Evolutionary conservation across 2,797 vertebrate genomes (phyloP), one percentile per base, ranked within the genome.

Genomic region (Arctocebus calabarensis): DNA sequence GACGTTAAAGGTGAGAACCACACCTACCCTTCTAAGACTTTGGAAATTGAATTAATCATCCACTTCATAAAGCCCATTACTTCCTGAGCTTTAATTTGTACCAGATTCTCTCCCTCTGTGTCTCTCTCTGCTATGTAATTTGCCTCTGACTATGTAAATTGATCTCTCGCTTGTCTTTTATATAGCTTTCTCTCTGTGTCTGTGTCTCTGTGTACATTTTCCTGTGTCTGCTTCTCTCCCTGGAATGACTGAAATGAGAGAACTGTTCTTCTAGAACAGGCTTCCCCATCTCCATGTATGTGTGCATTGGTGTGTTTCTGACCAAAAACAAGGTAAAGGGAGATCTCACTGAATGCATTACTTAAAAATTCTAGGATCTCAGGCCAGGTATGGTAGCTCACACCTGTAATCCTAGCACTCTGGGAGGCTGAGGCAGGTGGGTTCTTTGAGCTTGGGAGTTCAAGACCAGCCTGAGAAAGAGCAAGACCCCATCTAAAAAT

Each of bases 71-170:
- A 96, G 73, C 64, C 68, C 45, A 48, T 92, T 95, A 75, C 88
- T 95, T 95, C 82, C 66, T 95, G 91, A 94, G 71, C 20, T 84
- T 83, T 92, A 27, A 64, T 64, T 77, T 87, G 37, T 90, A 64
- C 66, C 95, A 91, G 64, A 94, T 77, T 95, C 94, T 90, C 66
- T 52, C 59, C 59, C 19, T 59, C 7, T 88, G 29, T 68, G 3
- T 84, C 82, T 48, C 43, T 74, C 73, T 32, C 43, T 32, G 73
- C 40, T 89, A 7, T 32, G 10, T 75, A 55, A 94, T 89, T 75
- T 66, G 68, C n/a, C 19, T 89, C 52, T 83, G 29, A 73, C 82
- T 88, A 11, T 32, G 14, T 81, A 61, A 93, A 82, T 77, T 32
- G 62, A 43, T 37, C 20, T 84, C 73, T 84, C 11, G 19, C 82